Percentiles rank a stretch among this genome's conserved stretches.
phyloP scores from a whole-genome alignment of 2,888 invertebrate species.

The Cerastis leucographa region DNA sequence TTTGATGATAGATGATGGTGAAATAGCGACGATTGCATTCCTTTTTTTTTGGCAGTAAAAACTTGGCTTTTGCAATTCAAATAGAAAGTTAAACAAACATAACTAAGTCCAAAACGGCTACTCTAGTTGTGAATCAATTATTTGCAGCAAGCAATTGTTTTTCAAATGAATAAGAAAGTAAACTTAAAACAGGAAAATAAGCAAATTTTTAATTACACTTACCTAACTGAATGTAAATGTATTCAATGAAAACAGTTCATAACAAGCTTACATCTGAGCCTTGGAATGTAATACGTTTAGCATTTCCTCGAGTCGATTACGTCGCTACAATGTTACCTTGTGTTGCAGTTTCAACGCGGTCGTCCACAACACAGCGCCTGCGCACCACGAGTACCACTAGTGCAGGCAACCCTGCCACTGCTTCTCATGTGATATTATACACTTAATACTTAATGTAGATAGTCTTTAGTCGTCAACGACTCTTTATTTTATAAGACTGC shows the following conservation, averaged over 20 bases:
- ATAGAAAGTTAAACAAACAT: not conserved
- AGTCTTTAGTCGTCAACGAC: slow-evolving; percentile 88
- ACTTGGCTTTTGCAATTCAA: not conserved
- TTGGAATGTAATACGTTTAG: slow-evolving; percentile 51
- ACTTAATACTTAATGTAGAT: slow-evolving; percentile 86
- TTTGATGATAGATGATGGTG: not conserved
- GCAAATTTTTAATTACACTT: slow-evolving; percentile 21
- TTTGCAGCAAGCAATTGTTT: not conserved
- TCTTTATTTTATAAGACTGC: slow-evolving; percentile 88
- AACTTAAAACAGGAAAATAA: not conserved
- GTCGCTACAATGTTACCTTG: slow-evolving; percentile 50
- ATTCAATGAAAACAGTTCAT: slow-evolving; percentile 51
- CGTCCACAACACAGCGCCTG: slow-evolving; percentile 89
- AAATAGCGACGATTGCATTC: not conserved
- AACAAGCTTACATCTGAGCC: slow-evolving; percentile 53
- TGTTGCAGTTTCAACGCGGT: slow-evolving; percentile 88
- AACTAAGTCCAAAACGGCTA: no score
- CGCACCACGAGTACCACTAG: slow-evolving; percentile 85
- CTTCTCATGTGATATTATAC: slow-evolving; percentile 89
- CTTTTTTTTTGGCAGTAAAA: not conserved
- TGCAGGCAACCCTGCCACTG: slow-evolving; percentile 72
- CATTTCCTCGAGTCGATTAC: slow-evolving; percentile 59
- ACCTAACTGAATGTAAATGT: slow-evolving; percentile 31
- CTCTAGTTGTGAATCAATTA: not conserved
- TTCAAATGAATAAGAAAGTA: not conserved